A percentile compares a stretch with the other conserved stretches of the same genome.
Evolutionary conservation across 2,888 invertebrate genomes (phyloP).

Genomic region (Heteromyza rotundicornis): DNA sequence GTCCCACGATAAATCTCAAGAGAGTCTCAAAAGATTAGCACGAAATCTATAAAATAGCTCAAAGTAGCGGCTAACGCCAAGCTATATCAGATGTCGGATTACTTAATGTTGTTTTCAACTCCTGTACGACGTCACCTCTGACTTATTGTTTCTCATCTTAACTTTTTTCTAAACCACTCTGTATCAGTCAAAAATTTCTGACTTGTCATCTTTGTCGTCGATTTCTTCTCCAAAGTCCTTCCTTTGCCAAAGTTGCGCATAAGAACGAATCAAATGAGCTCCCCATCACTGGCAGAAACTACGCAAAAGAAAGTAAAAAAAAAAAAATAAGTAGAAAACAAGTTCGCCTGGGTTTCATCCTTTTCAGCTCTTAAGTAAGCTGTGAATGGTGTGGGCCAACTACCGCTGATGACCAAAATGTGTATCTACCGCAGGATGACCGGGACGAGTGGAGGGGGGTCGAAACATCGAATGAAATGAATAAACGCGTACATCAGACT

Average conservation of each 20-base stretch:
- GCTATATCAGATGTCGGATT: too few relatives aligned
- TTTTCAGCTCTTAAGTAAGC: background rate
- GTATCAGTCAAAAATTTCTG: slow-evolving; percentile 12
- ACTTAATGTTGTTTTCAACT: too few relatives aligned
- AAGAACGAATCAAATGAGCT: slow-evolving; percentile 9
- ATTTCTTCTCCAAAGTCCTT: slow-evolving; percentile 9
- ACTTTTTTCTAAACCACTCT: background rate
- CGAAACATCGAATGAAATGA: slow-evolving; percentile 32
- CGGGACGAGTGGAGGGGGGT: background rate
- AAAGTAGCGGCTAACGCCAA: too few relatives aligned
- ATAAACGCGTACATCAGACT: slow-evolving; percentile 52
- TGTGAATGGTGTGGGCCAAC: background rate
- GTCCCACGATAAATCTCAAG: too few relatives aligned
- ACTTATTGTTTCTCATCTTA: background rate
- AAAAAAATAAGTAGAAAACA: slow-evolving; percentile 6
- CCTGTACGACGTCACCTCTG: too few relatives aligned
- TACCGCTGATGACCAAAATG: slow-evolving; percentile 33
- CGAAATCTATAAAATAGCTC: too few relatives aligned
- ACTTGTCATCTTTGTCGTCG: slow-evolving; percentile 18
- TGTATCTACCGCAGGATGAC: background rate
- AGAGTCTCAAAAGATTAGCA: too few relatives aligned
- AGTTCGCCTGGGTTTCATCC: background rate
- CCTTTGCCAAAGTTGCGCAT: background rate
- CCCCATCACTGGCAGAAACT: background rate
- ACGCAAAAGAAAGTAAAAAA: background rate